A percentile compares a stretch with the other conserved stretches of the same genome.
phyloP scores from a whole-genome alignment of 1,140 invertebrate species.

The Euglossa dilemma region DNA sequence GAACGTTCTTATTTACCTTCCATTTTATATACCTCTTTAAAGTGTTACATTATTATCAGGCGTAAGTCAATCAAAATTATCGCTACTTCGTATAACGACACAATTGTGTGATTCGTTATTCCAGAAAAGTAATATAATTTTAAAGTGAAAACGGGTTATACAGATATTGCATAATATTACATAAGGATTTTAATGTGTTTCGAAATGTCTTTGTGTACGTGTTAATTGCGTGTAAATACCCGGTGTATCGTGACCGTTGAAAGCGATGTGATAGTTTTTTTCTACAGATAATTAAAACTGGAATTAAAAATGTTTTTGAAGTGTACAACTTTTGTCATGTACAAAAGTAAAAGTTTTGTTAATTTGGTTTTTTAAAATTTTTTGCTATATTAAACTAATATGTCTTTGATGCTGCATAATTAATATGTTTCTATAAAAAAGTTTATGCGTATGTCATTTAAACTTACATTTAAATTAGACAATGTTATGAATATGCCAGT shows the following conservation, averaged over 20 bases:
- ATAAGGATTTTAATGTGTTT: neutral
- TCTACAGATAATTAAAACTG: neutral
- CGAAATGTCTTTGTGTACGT: neutral
- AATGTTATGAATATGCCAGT: neutral
- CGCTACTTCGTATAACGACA: neutral
- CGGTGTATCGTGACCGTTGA: neutral
- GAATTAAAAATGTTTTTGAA: neutral
- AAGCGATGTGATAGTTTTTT: neutral
- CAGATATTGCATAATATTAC: constrained; percentile 3
- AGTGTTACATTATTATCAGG: neutral
- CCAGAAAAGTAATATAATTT: constrained; percentile 13
- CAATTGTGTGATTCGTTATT: neutral
- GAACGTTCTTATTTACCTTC: neutral
- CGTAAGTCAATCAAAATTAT: neutral
- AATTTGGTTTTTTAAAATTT: neutral
- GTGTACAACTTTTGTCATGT: neutral
- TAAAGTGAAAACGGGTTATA: neutral
- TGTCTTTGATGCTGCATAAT: no score
- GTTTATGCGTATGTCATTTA: no score
- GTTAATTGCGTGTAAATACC: neutral
- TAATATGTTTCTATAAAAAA: no score
- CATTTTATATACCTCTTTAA: neutral
- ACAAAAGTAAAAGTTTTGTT: neutral
- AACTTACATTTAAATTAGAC: no score
- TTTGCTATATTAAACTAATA: neutral